Percentiles rank a stretch among this genome's conserved stretches.
Evolutionary conservation across 2,888 invertebrate species (phyloP).

Genomic region (Agrypnus murinus): DNA sequence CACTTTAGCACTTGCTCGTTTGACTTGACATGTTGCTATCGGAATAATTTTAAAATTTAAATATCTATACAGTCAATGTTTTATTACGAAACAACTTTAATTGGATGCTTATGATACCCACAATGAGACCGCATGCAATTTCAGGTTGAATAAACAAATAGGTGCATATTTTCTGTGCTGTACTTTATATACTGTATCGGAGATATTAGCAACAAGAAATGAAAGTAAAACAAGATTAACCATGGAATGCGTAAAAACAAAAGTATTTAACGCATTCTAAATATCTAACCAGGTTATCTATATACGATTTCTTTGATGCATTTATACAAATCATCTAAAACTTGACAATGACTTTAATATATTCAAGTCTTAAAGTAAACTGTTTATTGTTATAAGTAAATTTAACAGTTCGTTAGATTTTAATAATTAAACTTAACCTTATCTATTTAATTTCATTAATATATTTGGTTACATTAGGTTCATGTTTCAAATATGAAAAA

Average conservation of each 20-base stretch:
- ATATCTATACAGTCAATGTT: too few relatives aligned
- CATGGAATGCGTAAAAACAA: slow-evolving; percentile 29
- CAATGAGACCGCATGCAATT: slow-evolving; percentile 27
- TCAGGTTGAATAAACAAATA: slow-evolving; percentile 39
- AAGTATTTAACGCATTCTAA: slow-evolving; percentile 27
- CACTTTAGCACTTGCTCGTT: too few relatives aligned
- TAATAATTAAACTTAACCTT: not conserved
- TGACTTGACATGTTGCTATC: too few relatives aligned
- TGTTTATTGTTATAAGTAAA: too few relatives aligned
- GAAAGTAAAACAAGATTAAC: slow-evolving; percentile 40
- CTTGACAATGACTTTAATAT: too few relatives aligned
- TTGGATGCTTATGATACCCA: slow-evolving; percentile 23
- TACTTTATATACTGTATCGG: slow-evolving; percentile 26
- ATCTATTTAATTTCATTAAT: not conserved
- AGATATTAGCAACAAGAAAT: slow-evolving; percentile 38
- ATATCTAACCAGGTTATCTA: too few relatives aligned
- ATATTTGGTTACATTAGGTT: slow-evolving; percentile 13
- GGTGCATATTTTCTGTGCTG: slow-evolving; percentile 37
- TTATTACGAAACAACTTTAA: not conserved
- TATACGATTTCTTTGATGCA: too few relatives aligned
- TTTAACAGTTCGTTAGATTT: too few relatives aligned
- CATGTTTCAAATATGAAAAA: not conserved
- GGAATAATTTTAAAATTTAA: too few relatives aligned
- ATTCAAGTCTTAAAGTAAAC: too few relatives aligned
- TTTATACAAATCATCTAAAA: too few relatives aligned